Base-by-base conservation (phyloP, 2,888 invertebrate genomes). In the Macroteleia sp. region DNA sequence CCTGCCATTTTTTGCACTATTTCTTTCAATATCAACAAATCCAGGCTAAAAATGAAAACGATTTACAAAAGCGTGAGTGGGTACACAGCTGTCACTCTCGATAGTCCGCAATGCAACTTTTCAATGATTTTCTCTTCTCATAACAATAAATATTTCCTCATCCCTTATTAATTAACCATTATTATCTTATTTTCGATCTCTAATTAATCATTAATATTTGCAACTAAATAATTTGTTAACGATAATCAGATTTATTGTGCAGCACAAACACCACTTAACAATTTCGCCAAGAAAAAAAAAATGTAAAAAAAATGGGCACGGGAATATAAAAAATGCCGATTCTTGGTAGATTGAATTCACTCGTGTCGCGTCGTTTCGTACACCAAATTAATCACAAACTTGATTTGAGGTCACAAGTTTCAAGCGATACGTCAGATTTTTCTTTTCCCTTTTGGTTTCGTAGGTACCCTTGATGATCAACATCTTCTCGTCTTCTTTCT, bases 1-100 rank as follows among this genome's bases (percentile, higher is more conserved):
- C 99, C 99, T 0, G 98, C 97, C 99, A 99, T 99, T 93, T 99
- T 99, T 92, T 98, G 98, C 41, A 99, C 97, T 82, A 99, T 96
- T 92, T 99, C 99, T 91, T 99, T 97, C 62, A 99, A 92, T 82
- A 99, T 96, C 25, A 99, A 92, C 84, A 98, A 93, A 92, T 99
- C 98, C 93, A 95, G 95, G 92, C 97, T 96, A 90, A 78, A 91
- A 92, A 82, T 66, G 77, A 83, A 82, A 75, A 73, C 42, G 56
- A 74, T 78, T 50, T 79, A 76, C 77, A 81, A 73, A 61, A 75
- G 50, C 61, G 71, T 70, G 61, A 79, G 73, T 81, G 67, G 59
- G 12, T 48, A 48, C 50, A 64, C 56, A 67, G 61, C 46, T 57
- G 36, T 78, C 17, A 64, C 32, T 34, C 67, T 25, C 44, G 59